A percentile compares a stretch with the other conserved stretches of the same genome.
phyloP scores from a whole-genome alignment of 2,113 vertebrate species.

The Ceuthmochares aereus region DNA sequence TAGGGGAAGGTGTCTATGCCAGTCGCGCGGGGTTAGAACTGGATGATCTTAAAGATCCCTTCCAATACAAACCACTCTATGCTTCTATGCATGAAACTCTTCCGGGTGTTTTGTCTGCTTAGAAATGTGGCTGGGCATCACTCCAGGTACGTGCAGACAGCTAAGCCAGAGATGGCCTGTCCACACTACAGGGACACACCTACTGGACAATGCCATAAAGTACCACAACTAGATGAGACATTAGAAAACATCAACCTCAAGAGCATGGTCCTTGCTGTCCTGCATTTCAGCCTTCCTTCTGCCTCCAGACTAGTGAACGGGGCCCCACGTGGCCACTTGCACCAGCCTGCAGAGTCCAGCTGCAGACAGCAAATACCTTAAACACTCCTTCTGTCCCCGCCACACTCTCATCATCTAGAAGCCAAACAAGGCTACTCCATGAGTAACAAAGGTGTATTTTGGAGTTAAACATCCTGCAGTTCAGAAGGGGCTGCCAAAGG shows the following conservation, averaged over 20 bases:
- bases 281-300: background rate
- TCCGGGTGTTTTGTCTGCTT: background rate
- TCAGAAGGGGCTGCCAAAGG: constrained; percentile 10
- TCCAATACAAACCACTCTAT: too few relatives aligned
- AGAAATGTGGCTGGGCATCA: background rate
- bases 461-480: constrained; percentile 51
- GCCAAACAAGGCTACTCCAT: background rate
- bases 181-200: background rate
- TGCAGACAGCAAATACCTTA: background rate
- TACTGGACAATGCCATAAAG: background rate
- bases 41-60: too few relatives aligned
- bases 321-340: background rate
- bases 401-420: background rate
- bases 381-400: background rate
- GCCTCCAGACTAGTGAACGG: background rate
- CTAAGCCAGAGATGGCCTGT: background rate
- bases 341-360: background rate
- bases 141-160: background rate
- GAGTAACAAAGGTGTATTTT: background rate
- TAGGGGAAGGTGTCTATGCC: too few relatives aligned
- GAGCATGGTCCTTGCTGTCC: background rate
- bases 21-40: too few relatives aligned
- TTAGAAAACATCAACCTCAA: background rate
- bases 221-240: background rate
- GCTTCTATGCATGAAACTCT: background rate